Evolutionary conservation across 2,888 invertebrate species (phyloP), one percentile per base, ranked within the genome.

Genomic region (Eilema caniola): DNA sequence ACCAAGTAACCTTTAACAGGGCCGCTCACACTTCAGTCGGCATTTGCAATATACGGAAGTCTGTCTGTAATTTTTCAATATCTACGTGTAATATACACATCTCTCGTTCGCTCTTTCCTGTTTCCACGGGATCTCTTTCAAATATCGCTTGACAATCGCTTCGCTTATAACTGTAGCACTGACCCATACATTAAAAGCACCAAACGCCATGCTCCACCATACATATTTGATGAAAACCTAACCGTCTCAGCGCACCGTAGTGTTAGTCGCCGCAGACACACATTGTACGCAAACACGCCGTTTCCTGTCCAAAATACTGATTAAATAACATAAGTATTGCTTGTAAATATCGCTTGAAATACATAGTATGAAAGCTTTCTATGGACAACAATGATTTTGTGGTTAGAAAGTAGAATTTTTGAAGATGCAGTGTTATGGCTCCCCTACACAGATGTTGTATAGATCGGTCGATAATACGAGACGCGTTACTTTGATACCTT

Each of bases 271-370:
- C 71, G 63, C 63, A 73, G 68, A 24, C 66, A 74, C 67, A 76
- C 74, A 75, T 62, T 63, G 62, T 72, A 47, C n/a, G 76, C 79
- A 80, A 86, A 86, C 80, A 86, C 66, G 41, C 57, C 79, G 71
- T 76, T 84, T 85, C 84, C 84, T 84, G 82, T 80, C 80, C 76
- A 81, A 79, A 78, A 82, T 79, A 77, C 77, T 77, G 83, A 78
- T 82, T 83, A 80, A 84, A 84, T 80, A 83, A 73, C 64, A 70
- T 53, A 69, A 70, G 75, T 71, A 74, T 31, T 67, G 70, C 71
- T 70, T 67, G 76, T 77, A 76, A 76, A 77, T 82, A 81, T 68
- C 28, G 73, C 41, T 62, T 31, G 31, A 25, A 69, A 67, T 53
- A 59, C 69, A 57, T 66, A 57, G 28, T 53, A 62, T 11, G 77